Conservation (phyloP, 2,888 invertebrate genomes). For the Zygothrica quintamaculata region DNA sequence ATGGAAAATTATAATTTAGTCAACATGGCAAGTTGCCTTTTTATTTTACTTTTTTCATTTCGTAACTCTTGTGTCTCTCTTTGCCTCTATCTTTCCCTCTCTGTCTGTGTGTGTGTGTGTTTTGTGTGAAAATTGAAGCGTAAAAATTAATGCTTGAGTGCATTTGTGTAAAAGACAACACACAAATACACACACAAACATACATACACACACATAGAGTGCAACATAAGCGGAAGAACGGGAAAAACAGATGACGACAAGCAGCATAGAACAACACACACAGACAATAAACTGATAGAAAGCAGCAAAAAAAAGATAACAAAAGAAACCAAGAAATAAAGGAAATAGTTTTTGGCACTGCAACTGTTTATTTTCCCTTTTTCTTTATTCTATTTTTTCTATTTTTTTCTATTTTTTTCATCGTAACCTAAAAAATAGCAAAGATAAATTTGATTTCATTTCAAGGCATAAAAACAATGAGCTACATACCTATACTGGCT, state of each 20-base stretch:
- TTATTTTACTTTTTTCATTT: slow-evolving; percentile 7
- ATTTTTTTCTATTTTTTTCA: no score
- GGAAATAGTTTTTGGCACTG: slow-evolving; percentile 12
- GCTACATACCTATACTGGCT: slow-evolving; percentile 2
- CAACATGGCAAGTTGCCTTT: slow-evolving; percentile 54
- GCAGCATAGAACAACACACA: slow-evolving; percentile 9
- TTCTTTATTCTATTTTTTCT: background rate
- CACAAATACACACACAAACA: slow-evolving; percentile 31
- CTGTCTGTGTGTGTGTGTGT: slow-evolving; percentile 41
- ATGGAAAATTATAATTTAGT: slow-evolving; percentile 78
- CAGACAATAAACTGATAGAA: background rate
- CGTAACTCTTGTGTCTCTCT: slow-evolving; percentile 12
- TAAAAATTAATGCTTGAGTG: slow-evolving; percentile 79
- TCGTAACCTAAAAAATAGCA: background rate
- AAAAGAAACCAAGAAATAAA: background rate
- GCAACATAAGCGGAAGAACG: slow-evolving; percentile 14
- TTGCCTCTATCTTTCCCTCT: slow-evolving; percentile 7
- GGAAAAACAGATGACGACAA: slow-evolving; percentile 22
- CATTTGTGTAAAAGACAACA: slow-evolving; percentile 76
- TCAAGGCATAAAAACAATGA: slow-evolving; percentile 8
- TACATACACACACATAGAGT: no score
- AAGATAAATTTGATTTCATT: slow-evolving; percentile 4
- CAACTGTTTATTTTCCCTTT: slow-evolving; percentile 12
- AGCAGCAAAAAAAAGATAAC: slow-evolving; percentile 18
- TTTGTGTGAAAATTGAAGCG: slow-evolving; percentile 76